Evolutionary conservation across 2,888 invertebrate genomes (phyloP).

Genomic region (Heliconius ismenius): DNA sequence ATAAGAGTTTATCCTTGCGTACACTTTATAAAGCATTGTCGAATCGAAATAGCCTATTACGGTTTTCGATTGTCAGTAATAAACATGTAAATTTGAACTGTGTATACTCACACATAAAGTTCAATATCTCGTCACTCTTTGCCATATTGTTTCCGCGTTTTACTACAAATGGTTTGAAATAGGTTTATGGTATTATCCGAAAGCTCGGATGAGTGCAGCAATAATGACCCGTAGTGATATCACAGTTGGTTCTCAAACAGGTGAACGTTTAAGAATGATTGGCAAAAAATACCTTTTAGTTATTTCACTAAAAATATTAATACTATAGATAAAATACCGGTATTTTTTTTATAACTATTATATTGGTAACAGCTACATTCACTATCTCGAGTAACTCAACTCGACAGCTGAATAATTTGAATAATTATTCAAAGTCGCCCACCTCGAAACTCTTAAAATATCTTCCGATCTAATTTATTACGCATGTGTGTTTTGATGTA

Average conservation of each 20-base stretch:
- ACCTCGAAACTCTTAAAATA: constrained; percentile 54
- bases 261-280: constrained; percentile 20
- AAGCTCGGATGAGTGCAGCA: constrained; percentile 42
- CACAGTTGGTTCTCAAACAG: constrained; percentile 55
- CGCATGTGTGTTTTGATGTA: constrained; percentile 79
- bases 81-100: constrained; percentile 15
- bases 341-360: neutral
- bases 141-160: constrained; percentile 23
- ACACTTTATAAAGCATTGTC: constrained; percentile 18
- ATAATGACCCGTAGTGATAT: constrained; percentile 60
- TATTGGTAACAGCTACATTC: neutral
- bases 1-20: constrained; percentile 15
- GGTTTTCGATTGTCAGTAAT: constrained; percentile 12
- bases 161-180: constrained; percentile 23
- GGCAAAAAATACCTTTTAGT: neutral
- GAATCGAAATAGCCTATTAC: constrained; percentile 27
- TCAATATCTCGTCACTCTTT: neutral
- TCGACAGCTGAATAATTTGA: neutral
- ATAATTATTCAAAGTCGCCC: constrained; percentile 22
- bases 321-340: constrained; percentile 3
- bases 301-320: neutral
- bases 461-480: constrained; percentile 77
- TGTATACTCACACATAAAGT: constrained; percentile 4
- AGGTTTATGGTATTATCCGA: constrained; percentile 27
- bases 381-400: neutral